phyloP scores from a whole-genome alignment of 2,113 vertebrate species.

The Gila orcuttii region DNA sequence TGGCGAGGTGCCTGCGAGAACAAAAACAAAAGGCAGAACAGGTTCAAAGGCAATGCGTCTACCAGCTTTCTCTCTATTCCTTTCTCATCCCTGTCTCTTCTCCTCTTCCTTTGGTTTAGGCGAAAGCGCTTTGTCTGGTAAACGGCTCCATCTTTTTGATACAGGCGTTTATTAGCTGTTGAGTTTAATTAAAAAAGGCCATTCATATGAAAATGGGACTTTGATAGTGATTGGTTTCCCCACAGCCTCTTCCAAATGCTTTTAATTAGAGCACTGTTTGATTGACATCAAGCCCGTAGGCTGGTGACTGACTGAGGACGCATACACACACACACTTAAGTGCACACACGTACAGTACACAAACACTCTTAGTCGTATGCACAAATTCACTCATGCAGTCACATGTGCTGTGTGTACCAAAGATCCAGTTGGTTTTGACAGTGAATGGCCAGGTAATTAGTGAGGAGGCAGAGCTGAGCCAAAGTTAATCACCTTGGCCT shows the following conservation, averaged over 20 bases:
- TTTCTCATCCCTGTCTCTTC: slow-evolving; percentile 65
- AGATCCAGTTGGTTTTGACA: slow-evolving; percentile 68
- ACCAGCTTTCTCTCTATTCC: slow-evolving; percentile 69
- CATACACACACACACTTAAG: background rate
- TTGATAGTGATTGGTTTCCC: slow-evolving; percentile 91
- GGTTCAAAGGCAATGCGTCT: slow-evolving; percentile 77
- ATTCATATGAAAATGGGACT: slow-evolving; percentile 96
- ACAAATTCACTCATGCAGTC: slow-evolving; percentile 30
- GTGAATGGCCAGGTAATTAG: slow-evolving; percentile 71
- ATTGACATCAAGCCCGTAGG: slow-evolving; percentile 76
- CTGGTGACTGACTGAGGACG: slow-evolving; percentile 53
- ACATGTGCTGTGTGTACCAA: slow-evolving; percentile 62
- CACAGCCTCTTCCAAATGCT: slow-evolving; percentile 90
- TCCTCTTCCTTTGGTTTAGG: slow-evolving; percentile 62
- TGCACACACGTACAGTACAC: slow-evolving; percentile 53
- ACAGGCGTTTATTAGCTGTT: slow-evolving; percentile 82
- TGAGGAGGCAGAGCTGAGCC: slow-evolving; percentile 28
- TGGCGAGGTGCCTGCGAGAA: slow-evolving; percentile 71
- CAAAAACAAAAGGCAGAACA: slow-evolving; percentile 76
- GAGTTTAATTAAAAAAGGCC: slow-evolving; percentile 94
- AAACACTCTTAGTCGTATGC: slow-evolving; percentile 54
- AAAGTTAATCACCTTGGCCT: slow-evolving; percentile 59
- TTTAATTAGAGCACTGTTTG: slow-evolving; percentile 88
- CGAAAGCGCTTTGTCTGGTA: slow-evolving; percentile 78
- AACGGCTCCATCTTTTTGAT: slow-evolving; percentile 82